Percentiles rank a stretch among this genome's conserved stretches.
Evolutionary conservation across 2,888 invertebrate genomes (phyloP).

Genomic region (Luperina nickerlii): DNA sequence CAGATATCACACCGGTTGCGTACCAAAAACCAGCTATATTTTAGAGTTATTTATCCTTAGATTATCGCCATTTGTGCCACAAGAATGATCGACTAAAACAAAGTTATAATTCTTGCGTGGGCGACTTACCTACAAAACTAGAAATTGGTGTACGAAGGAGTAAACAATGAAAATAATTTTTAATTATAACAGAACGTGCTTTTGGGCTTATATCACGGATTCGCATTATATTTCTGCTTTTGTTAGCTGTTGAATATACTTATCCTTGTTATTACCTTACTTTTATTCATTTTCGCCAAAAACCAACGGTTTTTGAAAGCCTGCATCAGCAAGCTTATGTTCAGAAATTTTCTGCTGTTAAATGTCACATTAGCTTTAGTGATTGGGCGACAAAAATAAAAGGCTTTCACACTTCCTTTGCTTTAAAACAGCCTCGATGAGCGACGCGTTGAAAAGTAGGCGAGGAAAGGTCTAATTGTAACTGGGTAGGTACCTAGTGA

Average conservation of each 20-base stretch:
- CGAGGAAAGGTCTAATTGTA: neutral
- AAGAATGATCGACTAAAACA: neutral
- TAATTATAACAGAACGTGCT: constrained; percentile 37
- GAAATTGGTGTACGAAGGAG: neutral
- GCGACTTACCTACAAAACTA: neutral
- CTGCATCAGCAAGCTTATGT: neutral
- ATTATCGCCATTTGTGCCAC: neutral
- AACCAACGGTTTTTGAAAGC: neutral
- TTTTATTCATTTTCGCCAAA: neutral
- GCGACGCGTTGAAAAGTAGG: neutral
- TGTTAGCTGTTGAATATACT: neutral
- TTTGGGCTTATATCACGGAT: constrained; percentile 16
- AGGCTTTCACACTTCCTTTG: neutral
- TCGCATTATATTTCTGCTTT: constrained; percentile 15
- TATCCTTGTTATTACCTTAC: neutral
- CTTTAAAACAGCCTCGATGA: neutral
- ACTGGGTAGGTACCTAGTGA: neutral
- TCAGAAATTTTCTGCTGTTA: neutral
- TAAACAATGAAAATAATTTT: constrained; percentile 29
- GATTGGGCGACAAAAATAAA: neutral
- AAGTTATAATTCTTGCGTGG: neutral
- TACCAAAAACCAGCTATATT: neutral
- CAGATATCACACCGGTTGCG: neutral
- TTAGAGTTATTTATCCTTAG: neutral
- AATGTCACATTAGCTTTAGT: neutral